phyloP scores from a whole-genome alignment of 2,888 invertebrate species.

The Panopea generosa region DNA sequence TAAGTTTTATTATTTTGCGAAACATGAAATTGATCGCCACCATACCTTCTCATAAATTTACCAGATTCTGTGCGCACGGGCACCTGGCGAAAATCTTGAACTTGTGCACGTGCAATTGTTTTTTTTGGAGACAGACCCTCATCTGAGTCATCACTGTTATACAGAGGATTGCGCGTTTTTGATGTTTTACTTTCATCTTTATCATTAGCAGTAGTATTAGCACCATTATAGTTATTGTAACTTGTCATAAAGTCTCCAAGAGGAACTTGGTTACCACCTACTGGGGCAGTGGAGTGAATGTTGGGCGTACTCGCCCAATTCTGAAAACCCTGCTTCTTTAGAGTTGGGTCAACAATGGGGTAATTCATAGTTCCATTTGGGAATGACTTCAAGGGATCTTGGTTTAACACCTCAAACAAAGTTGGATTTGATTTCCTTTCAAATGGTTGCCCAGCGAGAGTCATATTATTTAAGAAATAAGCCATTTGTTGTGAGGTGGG shows the following conservation, averaged over 20 bases:
- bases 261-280: conserved; percentile 28
- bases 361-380: conserved; percentile 29
- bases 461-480: conserved; percentile 69
- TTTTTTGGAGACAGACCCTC: conserved; percentile 66
- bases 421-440: conserved; percentile 56
- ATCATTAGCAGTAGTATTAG: conserved; percentile 41
- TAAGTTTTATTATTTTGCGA: conserved; percentile 4
- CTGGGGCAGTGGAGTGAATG: conserved; percentile 16
- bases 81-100: conserved; percentile 59
- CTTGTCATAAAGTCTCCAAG: conserved; percentile 52
- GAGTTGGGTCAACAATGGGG: conserved; percentile 30
- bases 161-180: conserved; percentile 54
- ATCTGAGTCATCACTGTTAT: conserved; percentile 64
- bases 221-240: conserved; percentile 64
- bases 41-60: conserved; percentile 59
- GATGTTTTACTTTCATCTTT: conserved; percentile 23
- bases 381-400: conserved; percentile 43
- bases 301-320: conserved; percentile 59
- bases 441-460: conserved; percentile 51
- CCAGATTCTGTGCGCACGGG: conserved; percentile 56
- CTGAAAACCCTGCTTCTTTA: conserved; percentile 42
- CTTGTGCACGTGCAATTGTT: conserved; percentile 62
- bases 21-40: conserved; percentile 3
- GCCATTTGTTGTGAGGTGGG: conserved; percentile 73
- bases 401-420: conserved; percentile 47